Evolutionary conservation across 2,888 invertebrate species (phyloP).

Genomic region (Barypeithes pellucidus): DNA sequence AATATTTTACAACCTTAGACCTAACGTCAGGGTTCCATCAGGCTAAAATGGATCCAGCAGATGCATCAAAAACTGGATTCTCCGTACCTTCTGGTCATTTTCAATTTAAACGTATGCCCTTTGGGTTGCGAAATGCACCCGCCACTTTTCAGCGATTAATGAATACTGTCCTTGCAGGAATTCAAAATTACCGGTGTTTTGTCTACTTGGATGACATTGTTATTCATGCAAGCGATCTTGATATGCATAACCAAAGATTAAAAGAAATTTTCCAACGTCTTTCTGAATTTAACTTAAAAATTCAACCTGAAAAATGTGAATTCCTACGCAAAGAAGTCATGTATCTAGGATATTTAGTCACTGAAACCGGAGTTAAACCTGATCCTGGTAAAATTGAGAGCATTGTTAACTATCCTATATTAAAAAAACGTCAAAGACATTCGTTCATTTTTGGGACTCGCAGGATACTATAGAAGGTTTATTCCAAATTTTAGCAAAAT

Average conservation of each 20-base stretch:
- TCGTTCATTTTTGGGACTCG: constrained; percentile 55
- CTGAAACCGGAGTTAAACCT: constrained; percentile 55
- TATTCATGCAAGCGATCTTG: constrained; percentile 57
- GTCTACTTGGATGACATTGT: constrained; percentile 66
- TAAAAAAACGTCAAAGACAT: constrained; percentile 54
- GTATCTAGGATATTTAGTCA: constrained; percentile 55
- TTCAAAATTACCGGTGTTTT: constrained; percentile 60
- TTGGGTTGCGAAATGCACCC: too few species aligned
- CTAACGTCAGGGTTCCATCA: too few species aligned
- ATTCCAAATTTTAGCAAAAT: constrained; percentile 54
- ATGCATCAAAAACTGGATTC: too few species aligned
- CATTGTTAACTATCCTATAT: constrained; percentile 49
- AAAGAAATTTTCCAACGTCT: constrained; percentile 57
- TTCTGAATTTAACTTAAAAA: constrained; percentile 51
- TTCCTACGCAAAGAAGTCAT: constrained; percentile 54
- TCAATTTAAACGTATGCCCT: too few species aligned
- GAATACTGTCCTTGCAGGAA: constrained; percentile 59
- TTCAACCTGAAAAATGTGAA: constrained; percentile 56
- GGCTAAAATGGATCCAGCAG: too few species aligned
- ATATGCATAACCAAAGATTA: constrained; percentile 57
- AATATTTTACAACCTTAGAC: too few species aligned
- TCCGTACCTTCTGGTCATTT: too few species aligned
- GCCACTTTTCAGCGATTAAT: constrained; percentile 56
- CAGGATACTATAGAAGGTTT: too few species aligned
- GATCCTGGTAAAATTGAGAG: constrained; percentile 49